Evolutionary conservation across 2,797 vertebrate species (phyloP), one percentile per base, ranked within the genome.

Genomic region (Helarctos malayanus): DNA sequence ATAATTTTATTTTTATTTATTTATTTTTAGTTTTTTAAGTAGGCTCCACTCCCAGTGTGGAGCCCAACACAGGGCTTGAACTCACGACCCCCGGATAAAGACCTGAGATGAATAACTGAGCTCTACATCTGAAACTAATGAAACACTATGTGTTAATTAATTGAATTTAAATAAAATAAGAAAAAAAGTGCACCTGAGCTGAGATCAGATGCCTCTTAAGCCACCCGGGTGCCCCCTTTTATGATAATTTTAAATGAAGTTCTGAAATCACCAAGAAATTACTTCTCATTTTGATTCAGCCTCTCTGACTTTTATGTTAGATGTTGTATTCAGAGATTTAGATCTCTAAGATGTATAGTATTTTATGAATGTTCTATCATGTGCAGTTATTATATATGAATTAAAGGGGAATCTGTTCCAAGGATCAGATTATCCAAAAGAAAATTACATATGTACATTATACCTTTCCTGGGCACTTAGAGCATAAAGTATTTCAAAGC

Each of bases 401-500:
- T 73, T 89, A 91, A 84, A 32, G 13, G 25, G 27, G 4, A 93
- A 35, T 81, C 11, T 49, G 65, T 86, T 81, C 25, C 54, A 27
- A 89, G 35, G 59, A 91, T 92, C 35, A 21, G 3, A 65, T 78
- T 96, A 80, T 71, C 41, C 59, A 83, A 56, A 15, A 94, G 56
- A 90, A 81, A 90, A 52, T 81, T 90, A n/a, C 11, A 2, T 49
- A 1, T 32, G 2, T 61, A 19, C 35, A 63, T 83, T 91, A 54
- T 89, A 78, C 8, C 47, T 96, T 95, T 94, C 15, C 80, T 7
- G 76, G 71, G 2, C 25, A 96, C 21, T 69, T 94, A 81, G 35
- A 86, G 32, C 59, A 80, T 91, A 83, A 94, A 81, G 91, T 93
- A 89, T 84, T 87, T 92, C 63, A 68, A 57, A 65, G 21, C 1